These are phyloP conservation scores for Phenganax stokvisi DNA, from an alignment of 92 coral and sea anemone species.

Conservation along the genomic window DNA sequence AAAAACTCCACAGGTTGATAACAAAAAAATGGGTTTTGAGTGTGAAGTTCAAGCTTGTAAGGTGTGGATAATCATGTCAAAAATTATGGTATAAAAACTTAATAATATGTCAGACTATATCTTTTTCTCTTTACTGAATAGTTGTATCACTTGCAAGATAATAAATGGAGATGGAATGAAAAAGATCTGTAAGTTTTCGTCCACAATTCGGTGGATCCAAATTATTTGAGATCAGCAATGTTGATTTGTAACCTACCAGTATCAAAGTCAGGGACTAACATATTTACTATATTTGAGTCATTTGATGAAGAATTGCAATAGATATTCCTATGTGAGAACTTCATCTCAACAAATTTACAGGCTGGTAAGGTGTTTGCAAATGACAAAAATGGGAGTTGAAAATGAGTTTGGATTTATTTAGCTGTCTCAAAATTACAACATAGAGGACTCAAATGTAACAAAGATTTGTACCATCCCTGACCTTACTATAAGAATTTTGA, in stretches of 20 bases:
- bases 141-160: constrained; percentile 83
- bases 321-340: too few species aligned
- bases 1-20: constrained; percentile 60
- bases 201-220: too few species aligned
- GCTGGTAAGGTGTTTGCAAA: too few species aligned
- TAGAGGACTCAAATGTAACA: too few species aligned
- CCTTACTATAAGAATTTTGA: background rate
- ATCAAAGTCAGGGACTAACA: background rate
- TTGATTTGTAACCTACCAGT: too few species aligned
- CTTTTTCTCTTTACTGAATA: constrained; percentile 29
- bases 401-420: too few species aligned
- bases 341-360: too few species aligned
- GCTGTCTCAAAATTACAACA: too few species aligned
- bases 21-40: constrained; percentile 73
- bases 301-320: too few species aligned
- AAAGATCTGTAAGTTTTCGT: constrained; percentile 76
- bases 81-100: constrained; percentile 1
- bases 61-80: constrained; percentile 37
- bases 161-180: constrained; percentile 83
- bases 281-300: background rate
- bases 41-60: constrained; percentile 89
- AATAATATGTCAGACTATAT: too few species aligned
- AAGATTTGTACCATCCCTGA: background rate
- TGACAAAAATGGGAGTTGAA: too few species aligned
- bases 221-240: too few species aligned